Percentiles rank a stretch among this genome's conserved stretches.
phyloP scores from a whole-genome alignment of 1,140 invertebrate genomes.

The Whitmania pigra region DNA sequence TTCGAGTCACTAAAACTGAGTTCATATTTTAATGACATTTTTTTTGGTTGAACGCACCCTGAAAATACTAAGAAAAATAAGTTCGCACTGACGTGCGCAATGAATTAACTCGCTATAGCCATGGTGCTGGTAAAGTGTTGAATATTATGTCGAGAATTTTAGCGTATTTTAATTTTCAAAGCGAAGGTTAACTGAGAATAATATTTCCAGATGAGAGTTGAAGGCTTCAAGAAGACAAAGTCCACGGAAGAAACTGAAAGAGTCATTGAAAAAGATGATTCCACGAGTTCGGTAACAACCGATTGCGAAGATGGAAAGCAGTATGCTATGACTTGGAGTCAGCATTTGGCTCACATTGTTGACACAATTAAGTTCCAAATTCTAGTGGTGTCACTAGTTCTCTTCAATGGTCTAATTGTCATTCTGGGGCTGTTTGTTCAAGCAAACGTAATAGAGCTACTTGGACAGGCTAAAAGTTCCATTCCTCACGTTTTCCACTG shows the following conservation, averaged over 20 bases:
- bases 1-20: no score
- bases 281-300: conserved; percentile 34
- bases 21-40: no score
- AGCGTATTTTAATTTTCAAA: conserved; percentile 10
- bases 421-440: conserved; percentile 39
- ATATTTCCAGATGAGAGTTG: conserved; percentile 33
- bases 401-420: conserved; percentile 37
- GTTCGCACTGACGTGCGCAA: no score
- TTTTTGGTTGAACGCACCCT: no score
- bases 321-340: conserved; percentile 29
- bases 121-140: no score
- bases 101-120: no score
- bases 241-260: conserved; percentile 38
- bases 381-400: conserved; percentile 35
- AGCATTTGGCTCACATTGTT: conserved; percentile 31
- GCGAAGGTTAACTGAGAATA: no score
- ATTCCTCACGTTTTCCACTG: conserved; percentile 36
- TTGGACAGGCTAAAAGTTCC: conserved; percentile 17
- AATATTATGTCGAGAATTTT: no score
- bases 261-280: conserved; percentile 40
- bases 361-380: conserved; percentile 40
- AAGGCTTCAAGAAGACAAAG: conserved; percentile 31
- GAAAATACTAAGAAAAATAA: no score
- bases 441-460: conserved; percentile 28
- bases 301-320: conserved; percentile 34